phyloP scores from a whole-genome alignment of 2,113 vertebrate genomes.

The Gymnocephalus cernua region DNA sequence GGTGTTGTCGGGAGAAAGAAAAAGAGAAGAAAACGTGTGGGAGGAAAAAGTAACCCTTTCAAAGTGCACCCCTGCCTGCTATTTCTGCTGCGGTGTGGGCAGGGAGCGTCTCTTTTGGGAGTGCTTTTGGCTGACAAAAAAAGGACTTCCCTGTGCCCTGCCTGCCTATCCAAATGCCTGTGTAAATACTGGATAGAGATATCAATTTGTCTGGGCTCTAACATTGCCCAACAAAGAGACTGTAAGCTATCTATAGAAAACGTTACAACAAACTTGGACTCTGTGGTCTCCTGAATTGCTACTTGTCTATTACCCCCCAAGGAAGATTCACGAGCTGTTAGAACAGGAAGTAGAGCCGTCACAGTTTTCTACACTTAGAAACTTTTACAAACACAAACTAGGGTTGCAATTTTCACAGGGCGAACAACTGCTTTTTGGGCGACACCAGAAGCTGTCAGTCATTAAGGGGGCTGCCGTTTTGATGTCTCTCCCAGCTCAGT shows the following conservation, averaged over 20 bases:
- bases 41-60: conserved; percentile 70
- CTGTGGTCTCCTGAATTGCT: conserved; percentile 71
- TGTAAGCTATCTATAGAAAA: conserved; percentile 74
- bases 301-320: conserved; percentile 47
- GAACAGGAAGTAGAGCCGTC: conserved; percentile 56
- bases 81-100: conserved; percentile 83
- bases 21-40: conserved; percentile 62
- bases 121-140: conserved; percentile 71
- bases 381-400: conserved; percentile 5
- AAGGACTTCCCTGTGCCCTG: conserved; percentile 77
- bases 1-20: conserved; percentile 57
- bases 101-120: conserved; percentile 84
- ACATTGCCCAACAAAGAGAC: conserved; percentile 70
- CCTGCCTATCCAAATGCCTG: conserved; percentile 72
- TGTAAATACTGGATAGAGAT: conserved; percentile 81
- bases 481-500: conserved; percentile 68
- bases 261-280: conserved; percentile 52
- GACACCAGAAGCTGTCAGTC: conserved; percentile 22
- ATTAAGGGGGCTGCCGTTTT: conserved; percentile 50
- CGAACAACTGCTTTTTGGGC: conserved; percentile 32
- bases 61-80: conserved; percentile 77
- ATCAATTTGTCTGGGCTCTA: conserved; percentile 75
- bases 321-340: conserved; percentile 49
- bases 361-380: conserved; percentile 15
- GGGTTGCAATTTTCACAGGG: conserved; percentile 13